These are phyloP conservation scores for Atta colombica DNA, from an alignment of 1,140 invertebrate genomes.

Conservation along the genomic window DNA sequence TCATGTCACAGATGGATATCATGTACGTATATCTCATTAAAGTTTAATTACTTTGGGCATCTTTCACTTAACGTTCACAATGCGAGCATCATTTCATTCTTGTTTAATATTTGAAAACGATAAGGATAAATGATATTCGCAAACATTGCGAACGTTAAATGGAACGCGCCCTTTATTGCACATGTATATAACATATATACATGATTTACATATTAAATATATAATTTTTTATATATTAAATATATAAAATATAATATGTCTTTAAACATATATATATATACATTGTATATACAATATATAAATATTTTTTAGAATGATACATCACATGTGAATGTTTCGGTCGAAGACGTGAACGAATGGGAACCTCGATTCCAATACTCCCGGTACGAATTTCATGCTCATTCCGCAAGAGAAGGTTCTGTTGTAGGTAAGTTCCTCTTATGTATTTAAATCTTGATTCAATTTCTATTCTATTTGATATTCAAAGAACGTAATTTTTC, in stretches of 20 bases:
- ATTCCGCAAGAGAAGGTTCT: slow-evolving; percentile 83
- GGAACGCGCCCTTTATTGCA: neutral
- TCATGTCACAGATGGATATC: slow-evolving; percentile 93
- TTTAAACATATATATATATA: neutral
- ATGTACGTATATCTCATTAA: slow-evolving; percentile 86
- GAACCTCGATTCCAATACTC: slow-evolving; percentile 95
- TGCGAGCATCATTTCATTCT: no score
- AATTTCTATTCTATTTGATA: neutral
- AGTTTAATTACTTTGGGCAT: neutral
- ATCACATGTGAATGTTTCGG: slow-evolving; percentile 91
- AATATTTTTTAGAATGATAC: slow-evolving; percentile 91
- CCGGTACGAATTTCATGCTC: slow-evolving; percentile 93
- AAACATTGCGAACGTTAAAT: no score
- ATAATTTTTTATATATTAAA: neutral
- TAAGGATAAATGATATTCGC: no score
- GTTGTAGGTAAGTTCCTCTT: slow-evolving; percentile 80
- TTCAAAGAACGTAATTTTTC: slow-evolving; percentile 13
- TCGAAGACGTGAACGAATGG: slow-evolving; percentile 97
- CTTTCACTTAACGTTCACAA: no score
- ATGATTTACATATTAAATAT: no score
- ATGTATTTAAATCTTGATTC: neutral
- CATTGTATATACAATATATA: neutral
- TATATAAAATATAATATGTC: no score
- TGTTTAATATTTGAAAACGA: no score
- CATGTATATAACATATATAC: neutral